These are phyloP conservation scores for Pipistrellus nathusii DNA, from an alignment of 2,797 vertebrate genomes.

Conservation along the genomic window DNA sequence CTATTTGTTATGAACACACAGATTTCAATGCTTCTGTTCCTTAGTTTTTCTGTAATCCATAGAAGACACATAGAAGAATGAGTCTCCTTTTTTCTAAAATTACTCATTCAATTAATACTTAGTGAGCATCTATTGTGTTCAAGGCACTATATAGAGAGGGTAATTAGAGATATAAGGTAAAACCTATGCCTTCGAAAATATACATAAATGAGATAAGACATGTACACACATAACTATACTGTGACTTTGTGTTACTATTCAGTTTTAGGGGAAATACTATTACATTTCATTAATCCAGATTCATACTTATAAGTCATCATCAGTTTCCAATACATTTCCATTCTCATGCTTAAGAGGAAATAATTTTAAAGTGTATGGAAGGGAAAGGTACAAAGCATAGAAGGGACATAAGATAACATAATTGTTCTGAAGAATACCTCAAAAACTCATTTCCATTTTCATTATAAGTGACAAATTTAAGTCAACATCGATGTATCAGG, in stretches of 20 bases:
- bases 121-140: background rate
- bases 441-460: constrained; percentile 64
- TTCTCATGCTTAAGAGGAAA: background rate
- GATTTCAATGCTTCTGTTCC: constrained; percentile 13
- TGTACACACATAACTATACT: background rate
- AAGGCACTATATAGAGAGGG: background rate
- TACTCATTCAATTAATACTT: constrained; percentile 1
- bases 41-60: background rate
- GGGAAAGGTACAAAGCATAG: background rate
- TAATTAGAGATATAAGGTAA: background rate
- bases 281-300: background rate
- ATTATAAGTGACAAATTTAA: constrained; percentile 54
- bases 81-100: background rate
- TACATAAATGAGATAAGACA: background rate
- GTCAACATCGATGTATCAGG: constrained; percentile 49
- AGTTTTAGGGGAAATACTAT: background rate
- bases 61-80: background rate
- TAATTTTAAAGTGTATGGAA: background rate
- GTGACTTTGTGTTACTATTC: background rate
- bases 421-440: constrained; percentile 16
- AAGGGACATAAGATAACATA: background rate
- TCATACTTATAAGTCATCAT: background rate
- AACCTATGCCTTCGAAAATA: background rate
- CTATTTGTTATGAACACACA: background rate
- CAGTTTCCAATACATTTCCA: background rate